phyloP scores from a whole-genome alignment of 2,888 invertebrate species.

The Dromius quadrimaculatus region DNA sequence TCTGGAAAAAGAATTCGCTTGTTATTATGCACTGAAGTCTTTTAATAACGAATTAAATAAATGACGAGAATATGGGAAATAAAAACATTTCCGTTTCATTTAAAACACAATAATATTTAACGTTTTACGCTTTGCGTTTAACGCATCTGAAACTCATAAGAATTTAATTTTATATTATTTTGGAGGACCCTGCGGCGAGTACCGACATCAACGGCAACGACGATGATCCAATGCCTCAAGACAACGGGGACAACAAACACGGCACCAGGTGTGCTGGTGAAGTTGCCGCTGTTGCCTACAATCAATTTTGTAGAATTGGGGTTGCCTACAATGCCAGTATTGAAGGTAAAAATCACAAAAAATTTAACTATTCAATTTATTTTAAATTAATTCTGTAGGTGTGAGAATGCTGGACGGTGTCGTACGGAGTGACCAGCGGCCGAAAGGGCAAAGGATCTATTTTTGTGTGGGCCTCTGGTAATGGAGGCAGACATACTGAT shows the following conservation, averaged over 20 bases:
- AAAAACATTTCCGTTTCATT: too few species aligned
- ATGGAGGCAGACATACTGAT: slow-evolving; percentile 94
- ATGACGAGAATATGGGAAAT: too few species aligned
- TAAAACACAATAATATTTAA: too few species aligned
- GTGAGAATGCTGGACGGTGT: slow-evolving; percentile 98
- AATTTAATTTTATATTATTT: slow-evolving; percentile 55
- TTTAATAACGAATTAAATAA: too few species aligned
- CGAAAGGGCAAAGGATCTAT: slow-evolving; percentile 95
- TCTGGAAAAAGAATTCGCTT: too few species aligned
- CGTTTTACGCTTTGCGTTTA: too few species aligned
- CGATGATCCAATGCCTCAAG: slow-evolving; percentile 97
- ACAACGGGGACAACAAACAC: slow-evolving; percentile 99
- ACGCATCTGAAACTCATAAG: too few species aligned
- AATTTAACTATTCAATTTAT: slow-evolving; percentile 37
- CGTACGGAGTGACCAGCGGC: slow-evolving; percentile 94
- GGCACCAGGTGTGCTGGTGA: slow-evolving; percentile 99
- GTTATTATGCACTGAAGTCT: too few species aligned
- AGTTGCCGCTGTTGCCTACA: slow-evolving; percentile 97
- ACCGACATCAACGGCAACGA: slow-evolving; percentile 98
- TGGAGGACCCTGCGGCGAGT: slow-evolving; percentile 92
- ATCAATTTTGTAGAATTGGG: slow-evolving; percentile 97
- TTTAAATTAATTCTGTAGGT: slow-evolving; percentile 69
- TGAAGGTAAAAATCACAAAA: too few species aligned
- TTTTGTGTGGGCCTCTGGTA: slow-evolving; percentile 97
- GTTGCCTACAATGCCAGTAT: slow-evolving; percentile 97